phyloP scores from a whole-genome alignment of 2,888 invertebrate genomes.

The Barypeithes pellucidus region DNA sequence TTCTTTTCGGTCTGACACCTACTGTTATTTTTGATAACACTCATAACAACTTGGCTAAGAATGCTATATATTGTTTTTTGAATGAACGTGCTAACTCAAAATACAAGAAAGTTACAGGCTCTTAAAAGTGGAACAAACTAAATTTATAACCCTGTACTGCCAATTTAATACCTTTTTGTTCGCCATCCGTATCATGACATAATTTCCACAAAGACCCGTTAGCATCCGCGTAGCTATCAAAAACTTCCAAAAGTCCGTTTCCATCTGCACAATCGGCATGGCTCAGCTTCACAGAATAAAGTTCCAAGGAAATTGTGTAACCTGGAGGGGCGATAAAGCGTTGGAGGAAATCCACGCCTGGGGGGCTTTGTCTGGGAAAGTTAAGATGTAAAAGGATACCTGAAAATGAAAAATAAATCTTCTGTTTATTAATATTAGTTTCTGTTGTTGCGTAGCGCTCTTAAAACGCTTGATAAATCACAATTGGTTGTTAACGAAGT shows the following conservation, averaged over 20 bases:
- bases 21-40: too few relatives aligned
- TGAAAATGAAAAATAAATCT: too few relatives aligned
- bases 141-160: background rate
- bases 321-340: slow-evolving; percentile 74
- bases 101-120: too few relatives aligned
- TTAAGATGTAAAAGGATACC: slow-evolving; percentile 74
- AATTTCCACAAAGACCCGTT: slow-evolving; percentile 82
- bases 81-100: too few relatives aligned
- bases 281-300: slow-evolving; percentile 71
- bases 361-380: slow-evolving; percentile 74
- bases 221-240: slow-evolving; percentile 80
- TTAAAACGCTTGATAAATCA: too few relatives aligned
- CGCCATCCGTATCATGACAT: slow-evolving; percentile 66
- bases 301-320: slow-evolving; percentile 71
- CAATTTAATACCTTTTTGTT: background rate
- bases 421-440: too few relatives aligned
- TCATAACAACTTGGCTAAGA: too few relatives aligned
- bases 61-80: too few relatives aligned
- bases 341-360: slow-evolving; percentile 73
- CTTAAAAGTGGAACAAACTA: too few relatives aligned
- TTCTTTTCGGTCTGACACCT: too few relatives aligned
- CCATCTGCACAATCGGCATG: slow-evolving; percentile 65
- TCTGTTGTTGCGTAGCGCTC: too few relatives aligned
- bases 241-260: slow-evolving; percentile 67
- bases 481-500: too few relatives aligned